Evolutionary conservation across 2,797 vertebrate species (phyloP).

Genomic region (Oreochromis grahami): DNA sequence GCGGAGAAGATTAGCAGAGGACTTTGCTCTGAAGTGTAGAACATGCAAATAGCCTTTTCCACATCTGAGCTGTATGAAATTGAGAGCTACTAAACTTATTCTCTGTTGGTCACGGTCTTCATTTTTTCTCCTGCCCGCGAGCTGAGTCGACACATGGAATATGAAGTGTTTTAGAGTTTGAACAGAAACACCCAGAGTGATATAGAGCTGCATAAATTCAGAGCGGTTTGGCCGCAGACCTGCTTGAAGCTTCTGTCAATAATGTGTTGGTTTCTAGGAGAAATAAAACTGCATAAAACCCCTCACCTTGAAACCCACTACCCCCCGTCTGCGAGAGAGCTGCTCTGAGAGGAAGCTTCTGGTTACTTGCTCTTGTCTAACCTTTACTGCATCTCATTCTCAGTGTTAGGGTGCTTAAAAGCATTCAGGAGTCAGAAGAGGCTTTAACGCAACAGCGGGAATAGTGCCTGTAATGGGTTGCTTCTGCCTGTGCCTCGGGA

Average conservation of each 20-base stretch:
- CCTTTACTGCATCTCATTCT: constrained; percentile 30
- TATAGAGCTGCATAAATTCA: constrained; percentile 48
- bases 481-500: not conserved
- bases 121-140: constrained; percentile 10
- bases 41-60: not conserved
- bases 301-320: not conserved
- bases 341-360: constrained; percentile 7
- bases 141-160: not conserved
- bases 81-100: constrained; percentile 19
- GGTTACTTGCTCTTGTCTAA: constrained; percentile 18
- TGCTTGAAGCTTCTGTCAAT: constrained; percentile 43
- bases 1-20: not conserved
- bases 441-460: constrained; percentile 1
- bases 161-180: constrained; percentile 22
- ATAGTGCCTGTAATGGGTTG: constrained; percentile 19
- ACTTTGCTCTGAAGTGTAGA: not conserved
- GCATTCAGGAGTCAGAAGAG: constrained; percentile 15
- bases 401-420: constrained; percentile 32
- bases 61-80: not conserved
- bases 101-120: constrained; percentile 16
- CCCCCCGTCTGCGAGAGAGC: not conserved
- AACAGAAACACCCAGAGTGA: constrained; percentile 22
- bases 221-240: constrained; percentile 5
- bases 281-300: constrained; percentile 28
- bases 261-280: constrained; percentile 42